Conservation (phyloP, 1,140 invertebrate genomes). For the Drosophila miranda region DNA sequence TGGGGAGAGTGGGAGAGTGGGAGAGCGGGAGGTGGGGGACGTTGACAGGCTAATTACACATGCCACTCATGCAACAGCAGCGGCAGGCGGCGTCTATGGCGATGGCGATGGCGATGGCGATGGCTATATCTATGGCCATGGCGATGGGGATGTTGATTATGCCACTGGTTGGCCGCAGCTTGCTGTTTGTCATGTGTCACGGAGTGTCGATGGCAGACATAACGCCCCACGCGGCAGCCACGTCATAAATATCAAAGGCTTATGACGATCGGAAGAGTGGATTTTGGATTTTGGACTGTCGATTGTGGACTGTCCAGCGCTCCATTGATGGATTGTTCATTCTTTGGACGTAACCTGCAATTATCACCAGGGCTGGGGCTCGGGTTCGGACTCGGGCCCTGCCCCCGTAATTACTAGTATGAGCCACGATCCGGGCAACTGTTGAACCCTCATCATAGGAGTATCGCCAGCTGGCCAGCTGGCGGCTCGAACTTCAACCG, state of each 20-base stretch:
- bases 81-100: slow-evolving; percentile 21
- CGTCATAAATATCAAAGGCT: slow-evolving; percentile 56
- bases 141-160: slow-evolving; percentile 1
- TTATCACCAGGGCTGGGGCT: slow-evolving; percentile 22
- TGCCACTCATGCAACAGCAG: slow-evolving; percentile 50
- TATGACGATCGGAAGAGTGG: slow-evolving; percentile 31
- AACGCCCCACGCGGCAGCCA: background rate
- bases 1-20: background rate
- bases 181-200: slow-evolving; percentile 39
- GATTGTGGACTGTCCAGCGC: background rate
- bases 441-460: slow-evolving; percentile 48
- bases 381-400: background rate
- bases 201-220: slow-evolving; percentile 33
- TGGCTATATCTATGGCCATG: background rate
- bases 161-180: slow-evolving; percentile 35
- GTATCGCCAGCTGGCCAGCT: slow-evolving; percentile 13
- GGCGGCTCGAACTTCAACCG: slow-evolving; percentile 10
- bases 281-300: slow-evolving; percentile 7
- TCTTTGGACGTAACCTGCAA: slow-evolving; percentile 30
- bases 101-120: background rate
- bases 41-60: slow-evolving; percentile 64
- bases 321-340: slow-evolving; percentile 7
- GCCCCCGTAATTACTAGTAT: slow-evolving; percentile 45
- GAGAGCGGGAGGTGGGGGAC: background rate
- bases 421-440: slow-evolving; percentile 46